Evolutionary conservation across 2,113 vertebrate species (phyloP).

Genomic region (Egretta garzetta): DNA sequence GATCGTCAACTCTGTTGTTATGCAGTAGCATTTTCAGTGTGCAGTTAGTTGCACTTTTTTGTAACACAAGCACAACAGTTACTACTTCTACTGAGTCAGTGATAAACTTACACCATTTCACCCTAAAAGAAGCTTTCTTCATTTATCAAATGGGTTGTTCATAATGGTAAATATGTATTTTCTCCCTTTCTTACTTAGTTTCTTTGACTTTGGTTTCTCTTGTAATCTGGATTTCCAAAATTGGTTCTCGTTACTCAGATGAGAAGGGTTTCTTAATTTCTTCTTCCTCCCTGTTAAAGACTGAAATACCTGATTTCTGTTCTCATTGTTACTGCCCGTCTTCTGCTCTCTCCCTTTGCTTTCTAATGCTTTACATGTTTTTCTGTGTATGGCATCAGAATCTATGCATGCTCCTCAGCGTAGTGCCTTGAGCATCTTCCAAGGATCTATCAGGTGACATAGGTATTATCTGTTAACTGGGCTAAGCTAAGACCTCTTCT

Average conservation of each 20-base stretch:
- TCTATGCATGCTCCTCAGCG: background rate
- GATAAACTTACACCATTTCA: background rate
- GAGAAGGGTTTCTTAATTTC: background rate
- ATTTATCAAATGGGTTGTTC: background rate
- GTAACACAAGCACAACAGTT: background rate
- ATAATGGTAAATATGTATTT: background rate
- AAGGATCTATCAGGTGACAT: background rate
- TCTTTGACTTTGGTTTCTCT: background rate
- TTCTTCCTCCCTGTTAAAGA: background rate
- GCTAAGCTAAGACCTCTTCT: background rate
- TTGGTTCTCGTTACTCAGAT: background rate
- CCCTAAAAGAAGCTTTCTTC: background rate
- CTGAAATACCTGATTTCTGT: background rate
- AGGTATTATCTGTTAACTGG: background rate
- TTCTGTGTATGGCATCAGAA: background rate
- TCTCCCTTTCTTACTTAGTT: background rate
- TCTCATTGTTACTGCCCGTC: background rate
- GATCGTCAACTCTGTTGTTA: background rate
- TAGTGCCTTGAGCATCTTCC: background rate
- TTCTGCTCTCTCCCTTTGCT: background rate
- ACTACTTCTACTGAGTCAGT: background rate
- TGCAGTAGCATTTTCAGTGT: background rate
- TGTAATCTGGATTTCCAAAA: background rate
- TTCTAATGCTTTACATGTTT: background rate
- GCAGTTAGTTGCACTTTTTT: background rate